Conservation (phyloP, 2,797 vertebrate genomes). For the Spatula versicolor region DNA sequence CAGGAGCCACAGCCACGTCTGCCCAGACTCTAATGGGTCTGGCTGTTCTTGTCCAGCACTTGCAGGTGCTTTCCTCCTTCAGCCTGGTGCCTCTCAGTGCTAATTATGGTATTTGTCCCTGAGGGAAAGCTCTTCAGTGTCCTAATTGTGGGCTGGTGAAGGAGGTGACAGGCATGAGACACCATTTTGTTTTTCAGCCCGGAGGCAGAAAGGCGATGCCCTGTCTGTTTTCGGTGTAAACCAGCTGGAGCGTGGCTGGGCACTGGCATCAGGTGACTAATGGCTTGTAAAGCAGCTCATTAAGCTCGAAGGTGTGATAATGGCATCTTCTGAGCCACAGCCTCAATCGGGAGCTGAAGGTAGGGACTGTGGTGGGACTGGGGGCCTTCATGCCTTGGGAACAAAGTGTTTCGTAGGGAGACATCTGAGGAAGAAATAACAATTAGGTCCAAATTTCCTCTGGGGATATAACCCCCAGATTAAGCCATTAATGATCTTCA, state of each 20-base stretch:
- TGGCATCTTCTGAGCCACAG: not conserved
- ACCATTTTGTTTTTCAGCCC: conserved; percentile 26
- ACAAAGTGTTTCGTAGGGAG: not conserved
- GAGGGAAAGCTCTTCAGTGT: not conserved
- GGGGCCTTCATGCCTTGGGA: not conserved
- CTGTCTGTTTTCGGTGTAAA: not conserved
- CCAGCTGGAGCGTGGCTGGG: not conserved
- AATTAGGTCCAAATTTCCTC: not conserved
- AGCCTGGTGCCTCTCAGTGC: not conserved
- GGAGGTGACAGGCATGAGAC: not conserved
- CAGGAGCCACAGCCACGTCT: rapidly evolving
- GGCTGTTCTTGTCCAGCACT: not conserved
- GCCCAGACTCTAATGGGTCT: rapidly evolving
- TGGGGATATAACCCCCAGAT: not conserved
- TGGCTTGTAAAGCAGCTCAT: conserved; percentile 37
- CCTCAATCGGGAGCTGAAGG: not conserved
- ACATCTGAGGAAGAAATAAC: not conserved
- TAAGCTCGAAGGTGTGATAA: conserved; percentile 2
- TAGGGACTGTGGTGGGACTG: not conserved
- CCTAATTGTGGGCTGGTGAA: not conserved
- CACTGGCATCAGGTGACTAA: conserved; percentile 36
- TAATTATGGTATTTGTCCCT: not conserved
- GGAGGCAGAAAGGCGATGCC: not conserved
- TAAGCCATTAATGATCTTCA: not conserved
- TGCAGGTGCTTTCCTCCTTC: not conserved